Percentiles rank a stretch among this genome's conserved stretches.
Evolutionary conservation across 2,888 invertebrate genomes (phyloP).

Genomic region (Cabera pusaria): DNA sequence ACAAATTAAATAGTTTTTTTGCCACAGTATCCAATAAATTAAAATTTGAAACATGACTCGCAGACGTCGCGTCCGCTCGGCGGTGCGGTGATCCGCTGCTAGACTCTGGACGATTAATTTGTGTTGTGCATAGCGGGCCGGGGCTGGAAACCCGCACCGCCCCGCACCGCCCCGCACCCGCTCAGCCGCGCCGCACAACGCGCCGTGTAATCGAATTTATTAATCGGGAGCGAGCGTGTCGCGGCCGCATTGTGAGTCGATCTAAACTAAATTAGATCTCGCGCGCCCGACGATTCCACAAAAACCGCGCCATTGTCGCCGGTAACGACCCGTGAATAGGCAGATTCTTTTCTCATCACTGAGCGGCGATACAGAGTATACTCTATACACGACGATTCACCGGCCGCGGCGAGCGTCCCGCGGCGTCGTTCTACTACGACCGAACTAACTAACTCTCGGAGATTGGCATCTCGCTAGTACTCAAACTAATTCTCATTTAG

Average conservation of each 20-base stretch:
- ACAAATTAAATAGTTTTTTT: slow-evolving; percentile 47
- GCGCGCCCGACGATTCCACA: slow-evolving; percentile 13
- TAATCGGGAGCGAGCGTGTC: slow-evolving; percentile 42
- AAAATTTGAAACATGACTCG: slow-evolving; percentile 49
- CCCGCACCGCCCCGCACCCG: slow-evolving; percentile 15
- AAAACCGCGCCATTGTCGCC: slow-evolving; percentile 26
- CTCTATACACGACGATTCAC: no score
- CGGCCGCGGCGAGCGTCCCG: no score
- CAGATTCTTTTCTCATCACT: slow-evolving; percentile 8
- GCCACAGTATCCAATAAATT: slow-evolving; percentile 48
- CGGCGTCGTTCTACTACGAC: no score
- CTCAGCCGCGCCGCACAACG: slow-evolving; percentile 16
- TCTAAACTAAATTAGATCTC: slow-evolving; percentile 26
- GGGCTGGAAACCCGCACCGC: slow-evolving; percentile 10
- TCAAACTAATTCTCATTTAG: slow-evolving; percentile 33
- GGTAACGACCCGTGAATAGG: slow-evolving; percentile 25
- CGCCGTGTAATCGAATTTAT: slow-evolving; percentile 49
- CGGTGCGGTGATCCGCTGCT: slow-evolving; percentile 37
- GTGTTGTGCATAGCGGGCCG: slow-evolving; percentile 34
- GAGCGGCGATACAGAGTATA: background rate
- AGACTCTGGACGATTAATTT: slow-evolving; percentile 46
- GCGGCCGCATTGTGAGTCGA: slow-evolving; percentile 29
- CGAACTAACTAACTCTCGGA: slow-evolving; percentile 5
- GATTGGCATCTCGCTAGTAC: slow-evolving; percentile 26
- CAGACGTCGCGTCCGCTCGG: slow-evolving; percentile 27